phyloP scores from a whole-genome alignment of 2,113 vertebrate species.

The Loxodonta africana region DNA sequence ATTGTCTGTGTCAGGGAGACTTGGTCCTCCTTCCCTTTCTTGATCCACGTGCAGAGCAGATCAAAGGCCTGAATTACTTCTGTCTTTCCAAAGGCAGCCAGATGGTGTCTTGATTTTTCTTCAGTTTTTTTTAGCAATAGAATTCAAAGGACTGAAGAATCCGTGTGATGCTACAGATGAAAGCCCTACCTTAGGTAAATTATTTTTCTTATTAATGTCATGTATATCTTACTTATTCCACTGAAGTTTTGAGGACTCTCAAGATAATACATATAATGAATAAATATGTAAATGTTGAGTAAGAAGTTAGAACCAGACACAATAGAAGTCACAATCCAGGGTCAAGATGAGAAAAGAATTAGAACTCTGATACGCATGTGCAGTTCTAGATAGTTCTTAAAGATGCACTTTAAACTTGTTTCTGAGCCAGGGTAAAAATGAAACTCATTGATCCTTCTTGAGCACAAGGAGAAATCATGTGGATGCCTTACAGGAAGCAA shows the following conservation, averaged over 20 bases:
- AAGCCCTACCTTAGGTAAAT: slow-evolving; percentile 77
- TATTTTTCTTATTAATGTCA: slow-evolving; percentile 77
- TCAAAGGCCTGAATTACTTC: slow-evolving; percentile 84
- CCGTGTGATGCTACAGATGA: slow-evolving; percentile 77
- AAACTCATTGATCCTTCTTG: not conserved
- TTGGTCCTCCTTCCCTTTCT: slow-evolving; percentile 73
- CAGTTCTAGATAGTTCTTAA: not conserved
- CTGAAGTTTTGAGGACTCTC: slow-evolving; percentile 39
- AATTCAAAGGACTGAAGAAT: slow-evolving; percentile 79
- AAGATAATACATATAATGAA: slow-evolving; percentile 54
- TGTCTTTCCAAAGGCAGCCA: slow-evolving; percentile 80
- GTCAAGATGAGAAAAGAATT: slow-evolving; percentile 35
- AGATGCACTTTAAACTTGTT: slow-evolving; percentile 15
- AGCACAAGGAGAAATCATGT: not conserved
- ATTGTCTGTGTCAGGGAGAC: slow-evolving; percentile 81
- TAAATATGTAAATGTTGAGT: slow-evolving; percentile 59
- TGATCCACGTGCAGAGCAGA: slow-evolving; percentile 75
- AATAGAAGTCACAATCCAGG: slow-evolving; percentile 56
- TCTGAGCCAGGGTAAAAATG: slow-evolving; percentile 37
- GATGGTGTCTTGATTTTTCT: slow-evolving; percentile 82
- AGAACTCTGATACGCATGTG: not conserved
- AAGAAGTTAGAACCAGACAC: slow-evolving; percentile 32
- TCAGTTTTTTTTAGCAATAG: slow-evolving; percentile 67
- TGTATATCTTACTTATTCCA: slow-evolving; percentile 70
- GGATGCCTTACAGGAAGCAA: not conserved